Base-by-base conservation (phyloP, 2,797 vertebrate genomes). In the Tolypeutes matacus region DNA sequence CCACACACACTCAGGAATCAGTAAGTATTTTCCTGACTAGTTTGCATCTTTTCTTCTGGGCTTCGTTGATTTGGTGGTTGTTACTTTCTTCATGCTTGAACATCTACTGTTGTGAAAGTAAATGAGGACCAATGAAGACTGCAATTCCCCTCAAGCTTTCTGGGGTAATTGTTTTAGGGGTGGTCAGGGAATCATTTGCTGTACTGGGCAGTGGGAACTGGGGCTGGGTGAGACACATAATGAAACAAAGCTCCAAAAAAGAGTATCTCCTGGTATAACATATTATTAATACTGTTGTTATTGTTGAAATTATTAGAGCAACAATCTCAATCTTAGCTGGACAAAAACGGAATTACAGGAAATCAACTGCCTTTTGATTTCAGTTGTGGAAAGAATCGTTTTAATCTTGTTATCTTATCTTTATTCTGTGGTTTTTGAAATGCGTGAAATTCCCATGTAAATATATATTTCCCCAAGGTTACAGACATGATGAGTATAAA, bases 341-440 rank as follows among this genome's bases (percentile, higher is more conserved):
- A 85, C 10, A 42, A 89, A 53, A 69, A 2, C 20, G 51, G 27
- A 86, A 34, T 2, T 78, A 29, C 17, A 70, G 75, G 60, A 86
- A 76, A 92, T 77, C 65, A 76, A 25, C 6, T 75, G 13, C 21
- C 23, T 60, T 91, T 95, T 91, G 80, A 89, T 93, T 95, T 93
- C 13, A 65, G 23, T 17, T 23, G 21, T 92, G 46, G 34, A 89
- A 72, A 85, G 72, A 67, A 49, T 5, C 5, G 42, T 89, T 92
- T 95, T 56, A 4, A 73, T 88, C 42, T 86, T 82, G 64, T 76
- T 73, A 65, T 76, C 46, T 81, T 91, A 42, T 88, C 51, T 77
- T 95, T 91, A 78, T 76, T 96, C 91, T 89, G 60, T 89, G 36
- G 60, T 39, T 89, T 95, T 93, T 84, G 77, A 73, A 89, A 90